These are phyloP conservation scores for Pegoplata infirma DNA, from an alignment of 2,888 invertebrate genomes.

Conservation along the genomic window DNA sequence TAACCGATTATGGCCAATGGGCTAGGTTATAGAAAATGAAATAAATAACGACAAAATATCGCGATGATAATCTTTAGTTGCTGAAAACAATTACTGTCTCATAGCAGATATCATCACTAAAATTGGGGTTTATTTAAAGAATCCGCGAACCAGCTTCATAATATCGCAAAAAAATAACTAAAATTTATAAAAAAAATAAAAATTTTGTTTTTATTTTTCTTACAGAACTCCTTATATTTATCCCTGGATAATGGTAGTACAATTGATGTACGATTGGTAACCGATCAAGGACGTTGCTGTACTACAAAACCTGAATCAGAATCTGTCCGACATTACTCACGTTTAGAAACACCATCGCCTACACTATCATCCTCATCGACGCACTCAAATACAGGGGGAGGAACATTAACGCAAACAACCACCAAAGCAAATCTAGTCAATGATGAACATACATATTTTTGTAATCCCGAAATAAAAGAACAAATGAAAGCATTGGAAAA, in stretches of 20 bases:
- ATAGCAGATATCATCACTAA: no score
- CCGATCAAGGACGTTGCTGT: conserved; percentile 73
- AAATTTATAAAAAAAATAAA: no score
- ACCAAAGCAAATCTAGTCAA: conserved; percentile 69
- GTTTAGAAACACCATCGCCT: conserved; percentile 70
- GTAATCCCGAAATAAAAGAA: conserved; percentile 71
- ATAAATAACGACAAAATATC: no score
- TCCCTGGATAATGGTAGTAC: conserved; percentile 75
- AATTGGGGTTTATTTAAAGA: no score
- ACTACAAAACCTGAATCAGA: conserved; percentile 68
- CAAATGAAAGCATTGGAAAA: conserved; percentile 71
- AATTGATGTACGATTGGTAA: conserved; percentile 76
- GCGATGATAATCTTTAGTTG: no score
- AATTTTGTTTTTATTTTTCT: neutral
- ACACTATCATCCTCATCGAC: conserved; percentile 68
- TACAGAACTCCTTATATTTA: conserved; percentile 71
- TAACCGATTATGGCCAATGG: no score
- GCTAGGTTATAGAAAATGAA: no score
- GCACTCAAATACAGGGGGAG: conserved; percentile 40
- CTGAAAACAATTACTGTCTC: no score
- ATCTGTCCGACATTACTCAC: conserved; percentile 66
- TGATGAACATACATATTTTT: conserved; percentile 73
- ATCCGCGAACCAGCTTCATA: no score
- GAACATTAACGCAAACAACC: conserved; percentile 53
- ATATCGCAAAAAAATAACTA: no score